Conservation (phyloP, 2,797 vertebrate genomes). For the Channa striata region DNA sequence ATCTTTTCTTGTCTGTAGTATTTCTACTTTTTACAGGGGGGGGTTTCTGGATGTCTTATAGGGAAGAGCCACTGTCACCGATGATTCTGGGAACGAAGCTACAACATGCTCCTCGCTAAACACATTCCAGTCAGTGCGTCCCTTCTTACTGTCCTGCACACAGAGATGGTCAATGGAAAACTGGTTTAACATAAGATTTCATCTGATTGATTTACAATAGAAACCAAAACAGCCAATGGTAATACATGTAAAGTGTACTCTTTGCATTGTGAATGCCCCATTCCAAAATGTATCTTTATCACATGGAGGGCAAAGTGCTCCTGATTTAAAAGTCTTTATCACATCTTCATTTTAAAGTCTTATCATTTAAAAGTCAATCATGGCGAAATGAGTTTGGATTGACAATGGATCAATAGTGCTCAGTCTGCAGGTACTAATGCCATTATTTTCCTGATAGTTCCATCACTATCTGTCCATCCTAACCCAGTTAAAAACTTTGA, state of each 20-base stretch:
- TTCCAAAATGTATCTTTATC: constrained; percentile 66
- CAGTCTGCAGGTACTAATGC: constrained; percentile 76
- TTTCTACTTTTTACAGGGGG: constrained; percentile 57
- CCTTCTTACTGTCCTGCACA: constrained; percentile 37
- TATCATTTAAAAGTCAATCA: constrained; percentile 76
- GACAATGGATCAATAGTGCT: constrained; percentile 64
- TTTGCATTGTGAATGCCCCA: constrained; percentile 23
- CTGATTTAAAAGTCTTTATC: constrained; percentile 82
- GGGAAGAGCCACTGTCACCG: constrained; percentile 40
- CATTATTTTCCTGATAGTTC: constrained; percentile 69
- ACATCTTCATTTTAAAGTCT: constrained; percentile 79
- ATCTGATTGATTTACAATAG: constrained; percentile 67
- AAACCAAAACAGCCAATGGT: constrained; percentile 66
- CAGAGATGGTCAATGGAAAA: constrained; percentile 69
- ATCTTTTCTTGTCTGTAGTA: constrained; percentile 60
- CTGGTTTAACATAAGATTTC: constrained; percentile 65
- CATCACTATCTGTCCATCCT: constrained; percentile 73
- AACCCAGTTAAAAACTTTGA: constrained; percentile 73
- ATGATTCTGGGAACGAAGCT: constrained; percentile 66
- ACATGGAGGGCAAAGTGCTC: constrained; percentile 77
- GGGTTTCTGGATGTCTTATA: constrained; percentile 49
- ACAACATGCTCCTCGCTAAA: constrained; percentile 8
- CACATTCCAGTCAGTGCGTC: constrained; percentile 52
- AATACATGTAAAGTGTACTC: constrained; percentile 62
- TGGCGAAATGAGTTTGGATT: constrained; percentile 70